Evolutionary conservation across 1,140 invertebrate species (phyloP).

Genomic region (Amphibalanus amphitrite): DNA sequence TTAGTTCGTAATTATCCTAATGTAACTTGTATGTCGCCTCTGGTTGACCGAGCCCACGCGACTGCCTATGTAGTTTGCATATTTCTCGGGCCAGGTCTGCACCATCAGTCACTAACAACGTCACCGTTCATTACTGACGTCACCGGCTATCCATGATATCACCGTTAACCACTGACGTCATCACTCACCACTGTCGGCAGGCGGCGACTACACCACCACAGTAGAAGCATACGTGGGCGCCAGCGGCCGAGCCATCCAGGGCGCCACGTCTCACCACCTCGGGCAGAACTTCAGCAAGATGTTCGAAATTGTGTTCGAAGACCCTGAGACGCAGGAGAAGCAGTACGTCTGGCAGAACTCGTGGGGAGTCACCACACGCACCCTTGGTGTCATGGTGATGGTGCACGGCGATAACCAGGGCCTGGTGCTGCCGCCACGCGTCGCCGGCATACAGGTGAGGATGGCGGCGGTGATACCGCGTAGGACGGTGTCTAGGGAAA

Average conservation of each 20-base stretch:
- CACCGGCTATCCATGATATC: too few species aligned
- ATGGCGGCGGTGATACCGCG: too few species aligned
- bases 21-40: too few species aligned
- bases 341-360: slow-evolving; percentile 88
- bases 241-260: slow-evolving; percentile 90
- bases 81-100: too few species aligned
- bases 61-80: too few species aligned
- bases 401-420: slow-evolving; percentile 95
- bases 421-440: slow-evolving; percentile 80
- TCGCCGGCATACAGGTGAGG: slow-evolving; percentile 53
- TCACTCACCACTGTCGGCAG: too few species aligned
- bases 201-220: slow-evolving; percentile 92
- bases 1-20: too few species aligned
- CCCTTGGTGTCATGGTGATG: slow-evolving; percentile 76
- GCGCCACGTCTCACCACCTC: slow-evolving; percentile 92
- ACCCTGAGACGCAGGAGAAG: slow-evolving; percentile 77
- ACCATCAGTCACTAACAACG: too few species aligned
- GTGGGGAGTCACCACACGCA: slow-evolving; percentile 86
- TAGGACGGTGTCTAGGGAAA: too few species aligned
- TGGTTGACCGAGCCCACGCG: too few species aligned
- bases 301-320: slow-evolving; percentile 93
- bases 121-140: too few species aligned
- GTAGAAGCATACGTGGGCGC: slow-evolving; percentile 89
- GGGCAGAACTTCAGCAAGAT: slow-evolving; percentile 99
- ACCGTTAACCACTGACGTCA: too few species aligned